phyloP scores from a whole-genome alignment of 1,140 invertebrate genomes.

The Plutomurus gul region DNA sequence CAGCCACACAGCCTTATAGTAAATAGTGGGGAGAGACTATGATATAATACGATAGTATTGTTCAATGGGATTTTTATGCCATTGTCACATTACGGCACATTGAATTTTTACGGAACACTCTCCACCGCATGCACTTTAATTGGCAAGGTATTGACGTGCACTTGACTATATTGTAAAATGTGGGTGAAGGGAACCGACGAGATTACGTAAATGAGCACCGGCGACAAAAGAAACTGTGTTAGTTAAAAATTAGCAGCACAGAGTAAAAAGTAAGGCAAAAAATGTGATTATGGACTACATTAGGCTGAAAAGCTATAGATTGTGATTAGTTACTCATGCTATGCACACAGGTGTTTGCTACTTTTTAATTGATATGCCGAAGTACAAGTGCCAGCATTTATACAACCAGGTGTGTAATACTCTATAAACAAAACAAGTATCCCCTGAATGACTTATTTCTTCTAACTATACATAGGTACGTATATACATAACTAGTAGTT shows the following conservation, averaged over 20 bases:
- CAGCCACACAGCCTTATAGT: not conserved
- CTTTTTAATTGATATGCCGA: too few species aligned
- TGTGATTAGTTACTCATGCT: too few species aligned
- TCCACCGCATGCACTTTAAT: not conserved
- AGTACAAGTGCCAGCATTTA: too few species aligned
- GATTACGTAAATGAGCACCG: not conserved
- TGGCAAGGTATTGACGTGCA: too few species aligned
- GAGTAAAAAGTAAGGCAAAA: slow-evolving; percentile 10
- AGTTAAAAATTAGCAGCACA: too few species aligned
- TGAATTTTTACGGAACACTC: not conserved
- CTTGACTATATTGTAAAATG: not conserved
- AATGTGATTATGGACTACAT: not conserved
- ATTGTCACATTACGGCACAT: not conserved
- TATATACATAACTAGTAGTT: too few species aligned
- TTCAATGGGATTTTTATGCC: not conserved
- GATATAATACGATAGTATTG: not conserved
- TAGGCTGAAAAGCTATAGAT: too few species aligned
- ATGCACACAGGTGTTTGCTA: too few species aligned
- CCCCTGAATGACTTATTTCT: too few species aligned
- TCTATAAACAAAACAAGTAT: too few species aligned
- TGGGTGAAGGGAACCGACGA: not conserved
- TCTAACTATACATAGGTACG: too few species aligned
- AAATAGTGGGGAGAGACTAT: not conserved
- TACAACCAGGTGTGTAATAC: too few species aligned
- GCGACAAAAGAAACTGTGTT: not conserved